Conservation (phyloP, 92 coral and sea anemone genomes). For the Galaxea fascicularis region DNA sequence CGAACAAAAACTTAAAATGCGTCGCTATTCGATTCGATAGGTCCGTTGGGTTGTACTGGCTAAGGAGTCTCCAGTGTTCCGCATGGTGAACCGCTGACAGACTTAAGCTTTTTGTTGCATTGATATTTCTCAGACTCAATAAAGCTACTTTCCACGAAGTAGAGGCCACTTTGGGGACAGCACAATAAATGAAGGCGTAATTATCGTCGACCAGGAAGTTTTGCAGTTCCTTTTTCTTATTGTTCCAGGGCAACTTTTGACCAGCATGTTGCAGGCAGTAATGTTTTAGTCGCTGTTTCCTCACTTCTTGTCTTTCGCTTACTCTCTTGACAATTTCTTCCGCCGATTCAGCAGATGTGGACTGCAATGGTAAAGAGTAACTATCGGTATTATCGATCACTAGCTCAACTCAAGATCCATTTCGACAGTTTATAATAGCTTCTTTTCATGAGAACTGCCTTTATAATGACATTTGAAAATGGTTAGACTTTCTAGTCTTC, state of each 20-base stretch:
- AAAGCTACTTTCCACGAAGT: too few species aligned
- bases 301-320: conserved; percentile 17
- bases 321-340: conserved; percentile 6
- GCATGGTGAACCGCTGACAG: conserved; percentile 4
- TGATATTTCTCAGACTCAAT: too few species aligned
- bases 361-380: too few species aligned
- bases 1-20: conserved; percentile 58
- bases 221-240: background rate
- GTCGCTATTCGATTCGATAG: conserved; percentile 34
- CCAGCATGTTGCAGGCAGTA: conserved; percentile 14
- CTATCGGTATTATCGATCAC: too few species aligned
- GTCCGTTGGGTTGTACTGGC: conserved; percentile 28
- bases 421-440: too few species aligned
- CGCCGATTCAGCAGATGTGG: too few species aligned
- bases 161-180: conserved; percentile 37
- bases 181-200: conserved; percentile 21
- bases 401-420: too few species aligned
- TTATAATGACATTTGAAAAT: too few species aligned
- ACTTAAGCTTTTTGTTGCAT: too few species aligned
- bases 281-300: conserved; percentile 22
- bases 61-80: conserved; percentile 37
- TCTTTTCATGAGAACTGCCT: too few species aligned
- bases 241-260: background rate
- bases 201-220: conserved; percentile 32
- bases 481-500: too few species aligned